Percentiles rank a stretch among this genome's conserved stretches.
These are phyloP conservation scores for Chouioia cunea DNA, from an alignment of 2,888 invertebrate genomes.

Conservation along the genomic window DNA sequence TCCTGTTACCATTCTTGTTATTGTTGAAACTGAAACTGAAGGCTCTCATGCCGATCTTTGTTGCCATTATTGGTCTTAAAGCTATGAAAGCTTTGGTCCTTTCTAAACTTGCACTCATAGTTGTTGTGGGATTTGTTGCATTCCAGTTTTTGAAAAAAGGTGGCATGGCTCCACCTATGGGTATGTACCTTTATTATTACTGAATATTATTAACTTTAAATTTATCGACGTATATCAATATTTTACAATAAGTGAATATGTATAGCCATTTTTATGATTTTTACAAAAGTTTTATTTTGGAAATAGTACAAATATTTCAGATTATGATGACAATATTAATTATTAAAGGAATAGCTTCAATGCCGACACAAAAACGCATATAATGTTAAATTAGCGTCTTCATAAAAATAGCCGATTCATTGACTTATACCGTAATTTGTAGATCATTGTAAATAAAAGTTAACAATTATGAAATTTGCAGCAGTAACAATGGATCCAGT, in stretches of 20 bases:
- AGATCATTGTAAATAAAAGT: not conserved
- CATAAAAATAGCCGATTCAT: too few relatives aligned
- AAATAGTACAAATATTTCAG: not conserved
- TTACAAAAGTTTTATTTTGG: too few relatives aligned
- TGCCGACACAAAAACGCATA: not conserved
- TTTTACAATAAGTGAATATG: too few relatives aligned
- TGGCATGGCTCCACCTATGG: conserved; percentile 71
- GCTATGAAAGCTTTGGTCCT: conserved; percentile 86
- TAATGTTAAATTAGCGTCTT: too few relatives aligned
- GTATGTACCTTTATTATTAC: conserved; percentile 48
- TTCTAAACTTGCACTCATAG: conserved; percentile 84
- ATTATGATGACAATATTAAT: not conserved
- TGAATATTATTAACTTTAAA: not conserved
- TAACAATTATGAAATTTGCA: conserved; percentile 54
- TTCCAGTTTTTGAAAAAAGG: conserved; percentile 84
- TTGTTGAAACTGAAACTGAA: conserved; percentile 87
- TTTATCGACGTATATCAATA: not conserved
- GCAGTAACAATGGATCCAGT: conserved; percentile 80
- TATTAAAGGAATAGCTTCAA: not conserved
- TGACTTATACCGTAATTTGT: too few relatives aligned
- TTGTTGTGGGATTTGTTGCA: conserved; percentile 85
- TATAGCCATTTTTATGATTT: too few relatives aligned
- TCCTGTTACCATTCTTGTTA: conserved; percentile 82
- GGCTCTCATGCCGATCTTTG: conserved; percentile 85
- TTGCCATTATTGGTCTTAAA: conserved; percentile 83